Base-by-base conservation (phyloP, 1,140 invertebrate genomes). In the Linepithema humile region DNA sequence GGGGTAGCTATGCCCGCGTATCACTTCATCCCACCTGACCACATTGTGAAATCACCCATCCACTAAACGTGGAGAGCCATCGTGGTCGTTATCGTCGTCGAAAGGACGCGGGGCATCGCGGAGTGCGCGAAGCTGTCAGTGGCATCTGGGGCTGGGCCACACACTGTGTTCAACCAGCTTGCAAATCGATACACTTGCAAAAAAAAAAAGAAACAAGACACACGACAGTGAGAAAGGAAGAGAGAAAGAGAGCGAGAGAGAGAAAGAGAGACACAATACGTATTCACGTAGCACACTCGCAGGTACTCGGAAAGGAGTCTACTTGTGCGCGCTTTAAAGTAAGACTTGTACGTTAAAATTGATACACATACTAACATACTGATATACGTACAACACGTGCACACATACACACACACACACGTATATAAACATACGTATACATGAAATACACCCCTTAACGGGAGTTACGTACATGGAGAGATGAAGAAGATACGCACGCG, bases 11-110 rank as follows among this genome's bases (percentile, higher is more conserved):
- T 98, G 95, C 97, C 97, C 84, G 97, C 97, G 82, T 98, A 98
- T 95, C 97, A 98, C 94, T 98, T 98, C 95, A 97, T 98, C 94
- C 96, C 97, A 88, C 97, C 97, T 72, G 98, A 98, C 95, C 97
- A 98, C 95, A 98, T 98, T 93, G 97, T 98, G 90, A 98, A 98
- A 95, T 97, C 97, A 85, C 97, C 97, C 88, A 98, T 98, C 92
- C 97, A 98, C 95, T 98, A 97, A 97, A 90, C 93, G 91, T 91
- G 89, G 90, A 82, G 78, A 62, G 88, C 85, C 88, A 88, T 90
- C 83, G 86, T 87, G 83, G 85, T 91, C 90, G 91, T 90, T 88
- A 88, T 91, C 89, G 87, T 89, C 87, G 88, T 91, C 82, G 80
- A 77, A 88, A 86, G 86, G 90, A 91, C 89, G 90, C 85, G 85